phyloP scores from a whole-genome alignment of 2,888 invertebrate genomes.

The Chalcis sispes region DNA sequence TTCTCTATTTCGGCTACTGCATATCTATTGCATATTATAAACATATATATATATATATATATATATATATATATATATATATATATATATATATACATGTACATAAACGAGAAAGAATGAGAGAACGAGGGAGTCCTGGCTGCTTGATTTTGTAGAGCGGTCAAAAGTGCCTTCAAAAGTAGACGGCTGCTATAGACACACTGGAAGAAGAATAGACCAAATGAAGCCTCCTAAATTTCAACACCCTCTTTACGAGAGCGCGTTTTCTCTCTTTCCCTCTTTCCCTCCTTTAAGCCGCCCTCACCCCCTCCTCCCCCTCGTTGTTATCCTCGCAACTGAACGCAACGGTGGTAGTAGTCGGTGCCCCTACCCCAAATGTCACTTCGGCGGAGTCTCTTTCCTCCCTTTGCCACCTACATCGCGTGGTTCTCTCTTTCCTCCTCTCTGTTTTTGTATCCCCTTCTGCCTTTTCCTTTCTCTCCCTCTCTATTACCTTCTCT shows the following conservation, averaged over 20 bases:
- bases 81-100: not conserved
- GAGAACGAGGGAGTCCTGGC: not conserved
- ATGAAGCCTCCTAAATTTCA: conserved; percentile 74
- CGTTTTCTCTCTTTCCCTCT: conserved; percentile 31
- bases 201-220: conserved; percentile 71
- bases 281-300: conserved; percentile 26
- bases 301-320: conserved; percentile 33
- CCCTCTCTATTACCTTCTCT: not conserved
- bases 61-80: not conserved
- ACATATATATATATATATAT: not conserved
- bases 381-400: not conserved
- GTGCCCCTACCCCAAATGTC: not conserved
- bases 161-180: conserved; percentile 64
- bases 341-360: not conserved
- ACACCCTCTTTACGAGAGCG: conserved; percentile 46
- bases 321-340: conserved; percentile 57
- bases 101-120: not conserved
- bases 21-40: no score
- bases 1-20: conserved; percentile 4
- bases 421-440: not conserved
- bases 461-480: not conserved
- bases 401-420: not conserved
- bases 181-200: conserved; percentile 46
- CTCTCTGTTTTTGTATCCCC: conserved; percentile 21
- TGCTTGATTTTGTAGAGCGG: conserved; percentile 43